Conservation (phyloP, 2,888 invertebrate genomes). For the Celastrina argiolus region DNA sequence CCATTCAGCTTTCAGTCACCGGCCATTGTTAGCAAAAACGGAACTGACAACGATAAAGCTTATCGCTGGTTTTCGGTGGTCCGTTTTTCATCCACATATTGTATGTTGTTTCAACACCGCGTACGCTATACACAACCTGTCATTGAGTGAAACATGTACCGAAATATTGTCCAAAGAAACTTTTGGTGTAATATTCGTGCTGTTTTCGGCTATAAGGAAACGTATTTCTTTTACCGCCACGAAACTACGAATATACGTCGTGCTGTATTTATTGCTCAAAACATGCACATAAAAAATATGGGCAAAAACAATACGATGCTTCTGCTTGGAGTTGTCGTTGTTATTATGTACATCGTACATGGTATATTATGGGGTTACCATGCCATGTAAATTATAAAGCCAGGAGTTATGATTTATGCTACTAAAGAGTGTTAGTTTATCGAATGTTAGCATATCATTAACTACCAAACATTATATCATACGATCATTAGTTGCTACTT, state of each 20-base stretch:
- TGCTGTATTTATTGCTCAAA: not conserved
- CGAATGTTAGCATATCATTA: not conserved
- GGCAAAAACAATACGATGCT: not conserved
- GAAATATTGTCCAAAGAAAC: not conserved
- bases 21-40: constrained; percentile 13
- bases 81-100: constrained; percentile 19
- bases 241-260: not conserved
- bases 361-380: not conserved
- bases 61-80: constrained; percentile 20
- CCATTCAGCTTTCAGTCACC: constrained; percentile 14
- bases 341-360: not conserved
- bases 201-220: not conserved
- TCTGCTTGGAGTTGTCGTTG: not conserved
- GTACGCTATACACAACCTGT: not conserved
- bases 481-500: not conserved
- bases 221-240: not conserved
- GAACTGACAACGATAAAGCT: constrained; percentile 19
- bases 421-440: not conserved
- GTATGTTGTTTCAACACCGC: constrained; percentile 12
- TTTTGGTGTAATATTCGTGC: not conserved
- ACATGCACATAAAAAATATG: not conserved
- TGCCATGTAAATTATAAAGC: not conserved
- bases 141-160: constrained; percentile 10
- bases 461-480: not conserved
- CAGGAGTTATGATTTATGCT: not conserved